Base-by-base conservation (phyloP, 2,888 invertebrate species). In the Lithophane ornitopus region DNA sequence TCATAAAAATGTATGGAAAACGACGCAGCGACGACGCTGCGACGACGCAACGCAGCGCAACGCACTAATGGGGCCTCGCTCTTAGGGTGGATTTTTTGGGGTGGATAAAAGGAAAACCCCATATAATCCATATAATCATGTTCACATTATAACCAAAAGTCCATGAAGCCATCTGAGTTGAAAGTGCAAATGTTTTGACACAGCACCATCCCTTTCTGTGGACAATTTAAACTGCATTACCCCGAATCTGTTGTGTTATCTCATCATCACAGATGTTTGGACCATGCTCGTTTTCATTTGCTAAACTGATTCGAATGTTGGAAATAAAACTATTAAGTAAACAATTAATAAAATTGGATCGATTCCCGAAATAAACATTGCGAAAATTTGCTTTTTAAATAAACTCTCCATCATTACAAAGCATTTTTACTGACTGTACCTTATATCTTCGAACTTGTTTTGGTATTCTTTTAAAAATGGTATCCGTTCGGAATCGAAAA, bases 141-240 rank as follows among this genome's bases (percentile, higher is more conserved):
- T 28, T 58, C 41, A 22, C 65, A 59, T 58, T 46, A 16, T 46
- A 77, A 65, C 14, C 62, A 65, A 34, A 34, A 16, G 39, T 39
- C 72, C 81, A 66, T 86, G 75, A 87, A 77, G 70, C 12, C 8
- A 14, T 66, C 28, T 12, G 6, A 26, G 70, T 81, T 39, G 85
- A 85, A 85, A 87, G 86, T 83, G 67, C 59, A 69, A 80, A 65
- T 68, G 52, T 58, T 54, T 52, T 28, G 52, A 41, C 78, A 52
- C 56, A 34, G 16, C 22, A 82, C 87, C 85, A 56, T 80, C 73
- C 81, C 80, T 87, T 78, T 84, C 81, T 14, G 49, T 1, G 22
- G 19, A 39, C 84, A 85, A 87, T 87, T 87, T 87, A 87, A 85
- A 84, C 58, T 26, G 9, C 84, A 87, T 87, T 87, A 86, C 63